phyloP scores from a whole-genome alignment of 2,888 invertebrate species.

The Drosophila pseudotalamancana region DNA sequence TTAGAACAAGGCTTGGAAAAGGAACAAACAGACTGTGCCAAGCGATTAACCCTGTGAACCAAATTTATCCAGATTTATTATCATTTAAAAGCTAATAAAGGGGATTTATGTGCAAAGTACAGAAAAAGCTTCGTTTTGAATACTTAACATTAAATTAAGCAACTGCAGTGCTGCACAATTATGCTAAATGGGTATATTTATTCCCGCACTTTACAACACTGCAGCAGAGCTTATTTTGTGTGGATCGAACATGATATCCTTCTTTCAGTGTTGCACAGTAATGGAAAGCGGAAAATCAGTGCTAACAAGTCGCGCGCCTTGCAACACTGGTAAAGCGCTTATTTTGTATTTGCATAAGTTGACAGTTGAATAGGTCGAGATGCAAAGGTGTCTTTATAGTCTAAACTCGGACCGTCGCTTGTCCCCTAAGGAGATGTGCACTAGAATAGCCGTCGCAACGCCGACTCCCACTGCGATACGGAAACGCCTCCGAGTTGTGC shows the following conservation, averaged over 20 bases:
- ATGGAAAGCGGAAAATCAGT: background rate
- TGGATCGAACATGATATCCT: too few relatives aligned
- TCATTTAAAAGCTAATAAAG: too few relatives aligned
- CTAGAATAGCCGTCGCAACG: slow-evolving; percentile 13
- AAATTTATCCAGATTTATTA: too few relatives aligned
- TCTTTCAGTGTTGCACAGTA: slow-evolving; percentile 4
- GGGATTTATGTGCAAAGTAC: too few relatives aligned
- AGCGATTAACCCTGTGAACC: too few relatives aligned
- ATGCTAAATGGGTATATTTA: background rate
- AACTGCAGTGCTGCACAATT: slow-evolving; percentile 7
- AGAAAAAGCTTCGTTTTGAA: too few relatives aligned
- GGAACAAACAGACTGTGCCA: too few relatives aligned
- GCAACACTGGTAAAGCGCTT: background rate
- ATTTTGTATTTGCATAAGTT: background rate
- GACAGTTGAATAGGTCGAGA: background rate
- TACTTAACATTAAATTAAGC: too few relatives aligned
- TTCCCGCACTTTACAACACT: too few relatives aligned
- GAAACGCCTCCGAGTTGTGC: background rate
- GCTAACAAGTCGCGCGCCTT: too few relatives aligned
- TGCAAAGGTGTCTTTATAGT: slow-evolving; percentile 25
- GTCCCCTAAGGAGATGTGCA: slow-evolving; percentile 4
- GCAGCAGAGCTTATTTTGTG: too few relatives aligned
- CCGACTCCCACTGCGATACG: slow-evolving; percentile 19
- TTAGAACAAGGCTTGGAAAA: too few relatives aligned
- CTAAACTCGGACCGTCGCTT: background rate